phyloP scores from a whole-genome alignment of 1,140 invertebrate species.

The Megalonaias nervosa region DNA sequence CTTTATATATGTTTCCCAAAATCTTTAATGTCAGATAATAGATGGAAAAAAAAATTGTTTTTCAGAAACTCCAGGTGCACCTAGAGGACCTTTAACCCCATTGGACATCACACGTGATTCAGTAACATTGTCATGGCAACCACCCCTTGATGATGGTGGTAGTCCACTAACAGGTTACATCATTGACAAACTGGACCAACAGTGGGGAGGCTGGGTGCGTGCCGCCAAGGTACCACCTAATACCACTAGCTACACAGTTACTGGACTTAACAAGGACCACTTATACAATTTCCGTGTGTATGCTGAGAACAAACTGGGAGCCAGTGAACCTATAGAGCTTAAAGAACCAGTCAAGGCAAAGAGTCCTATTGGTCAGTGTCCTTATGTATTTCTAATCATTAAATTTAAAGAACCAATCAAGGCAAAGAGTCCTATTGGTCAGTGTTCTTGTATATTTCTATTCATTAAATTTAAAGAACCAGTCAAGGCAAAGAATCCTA shows the following conservation, averaged over 20 bases:
- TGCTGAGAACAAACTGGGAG: conserved; percentile 97
- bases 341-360: conserved; percentile 88
- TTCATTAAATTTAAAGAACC: conserved; percentile 77
- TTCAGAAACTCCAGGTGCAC: conserved; percentile 88
- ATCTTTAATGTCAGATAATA: no score
- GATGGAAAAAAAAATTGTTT: not conserved
- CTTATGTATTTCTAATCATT: not conserved
- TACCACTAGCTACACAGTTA: conserved; percentile 75
- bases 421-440: conserved; percentile 78
- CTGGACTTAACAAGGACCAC: conserved; percentile 91
- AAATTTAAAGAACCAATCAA: no score
- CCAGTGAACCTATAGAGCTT: conserved; percentile 90
- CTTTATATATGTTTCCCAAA: no score
- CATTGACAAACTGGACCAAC: conserved; percentile 79
- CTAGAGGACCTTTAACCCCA: conserved; percentile 93
- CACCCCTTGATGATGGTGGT: conserved; percentile 64
- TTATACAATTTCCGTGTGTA: conserved; percentile 98
- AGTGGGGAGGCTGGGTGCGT: conserved; percentile 80
- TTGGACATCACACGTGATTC: conserved; percentile 94
- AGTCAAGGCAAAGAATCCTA: conserved; percentile 86
- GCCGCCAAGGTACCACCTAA: conserved; percentile 81
- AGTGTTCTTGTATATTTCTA: conserved; percentile 34
- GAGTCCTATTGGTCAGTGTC: conserved; percentile 75
- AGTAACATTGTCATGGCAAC: conserved; percentile 78
- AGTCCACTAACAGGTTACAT: conserved; percentile 66